Percentiles rank a stretch among this genome's conserved stretches.
Conservation (phyloP, 2,113 vertebrate genomes). For the Cyanoderma ruficeps region DNA sequence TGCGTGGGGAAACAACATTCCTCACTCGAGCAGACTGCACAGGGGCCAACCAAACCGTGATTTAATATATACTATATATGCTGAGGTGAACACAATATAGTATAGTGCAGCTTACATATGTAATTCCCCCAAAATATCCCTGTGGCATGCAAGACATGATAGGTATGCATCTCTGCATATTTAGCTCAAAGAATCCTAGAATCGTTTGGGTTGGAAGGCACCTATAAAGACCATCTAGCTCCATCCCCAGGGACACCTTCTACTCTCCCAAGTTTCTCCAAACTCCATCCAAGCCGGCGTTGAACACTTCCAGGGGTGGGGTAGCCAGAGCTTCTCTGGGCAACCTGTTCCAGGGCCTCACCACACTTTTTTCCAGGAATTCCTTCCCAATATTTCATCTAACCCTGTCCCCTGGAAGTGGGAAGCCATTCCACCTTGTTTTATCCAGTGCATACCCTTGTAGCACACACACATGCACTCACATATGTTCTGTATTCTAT, state of each 20-base stretch:
- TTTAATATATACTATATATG: too few relatives aligned
- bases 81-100: rapidly evolving
- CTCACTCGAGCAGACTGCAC: not conserved
- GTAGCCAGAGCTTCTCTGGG: not conserved
- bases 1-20: not conserved
- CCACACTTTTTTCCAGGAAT: rapidly evolving
- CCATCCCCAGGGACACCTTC: not conserved
- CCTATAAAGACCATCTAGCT: not conserved
- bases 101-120: rapidly evolving
- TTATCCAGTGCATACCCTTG: not conserved
- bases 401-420: rapidly evolving
- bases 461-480: not conserved
- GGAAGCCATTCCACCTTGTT: not conserved
- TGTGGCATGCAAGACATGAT: not conserved
- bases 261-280: rapidly evolving
- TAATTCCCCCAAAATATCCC: not conserved
- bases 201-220: not conserved
- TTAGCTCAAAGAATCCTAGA: not conserved
- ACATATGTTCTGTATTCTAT: not conserved
- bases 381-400: not conserved
- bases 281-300: not conserved
- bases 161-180: too few relatives aligned
- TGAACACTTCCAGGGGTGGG: not conserved
- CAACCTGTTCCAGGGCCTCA: rapidly evolving
- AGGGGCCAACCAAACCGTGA: not conserved